Base-by-base conservation (phyloP, 2,797 vertebrate species). In the Momotus momota region DNA sequence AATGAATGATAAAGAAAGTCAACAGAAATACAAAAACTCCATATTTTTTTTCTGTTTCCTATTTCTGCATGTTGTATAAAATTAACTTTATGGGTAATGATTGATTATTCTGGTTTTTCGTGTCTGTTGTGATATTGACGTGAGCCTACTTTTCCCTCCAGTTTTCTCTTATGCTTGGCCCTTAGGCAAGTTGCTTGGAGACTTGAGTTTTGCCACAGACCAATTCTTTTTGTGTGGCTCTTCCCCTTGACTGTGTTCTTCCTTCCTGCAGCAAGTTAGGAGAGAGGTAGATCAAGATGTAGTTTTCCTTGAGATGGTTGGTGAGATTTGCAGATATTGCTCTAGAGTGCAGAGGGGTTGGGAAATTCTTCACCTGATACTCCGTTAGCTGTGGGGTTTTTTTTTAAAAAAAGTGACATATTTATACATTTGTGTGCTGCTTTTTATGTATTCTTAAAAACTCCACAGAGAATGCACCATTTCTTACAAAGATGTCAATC, bases 51-150 rank as follows among this genome's bases (percentile, higher is more conserved):
- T 1, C 4, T 5, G 0, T 27, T 89, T 61, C 18, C 66, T 82
- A 15, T 80, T 65, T 18, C 16, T 60, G 23, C 2, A 3, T 17
- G 7, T 31, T 41, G 1, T 52, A 48, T 38, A 77, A 81, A 66
- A 73, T 52, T 29, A 73, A 33, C 25, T 48, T 48, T 14, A 16
- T 20, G 29, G 7, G 2, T 51, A 71, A 35, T 9, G 14, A 73
- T 41, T 3, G 0, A 21, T 74, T 20, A 4, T 5, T 46, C n/a
- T 55, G 31, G 1, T 35, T 72, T 49, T 60, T 23, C 27, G 21
- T 31, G 12, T 41, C 35, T 41, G 7, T 10, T 72, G 18, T 84
- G 83, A 7, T 66, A 29, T 11, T 43, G 75, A 25, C 33, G 27
- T 12, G 55, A 29, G 29, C 15, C 14, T 71, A 65, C 54, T 81